Percentiles rank a stretch among this genome's conserved stretches.
These are phyloP conservation scores for Turritopsis rubra DNA, from an alignment of 30 jellyfish, hydroid and myxozoan genomes.

Conservation along the genomic window DNA sequence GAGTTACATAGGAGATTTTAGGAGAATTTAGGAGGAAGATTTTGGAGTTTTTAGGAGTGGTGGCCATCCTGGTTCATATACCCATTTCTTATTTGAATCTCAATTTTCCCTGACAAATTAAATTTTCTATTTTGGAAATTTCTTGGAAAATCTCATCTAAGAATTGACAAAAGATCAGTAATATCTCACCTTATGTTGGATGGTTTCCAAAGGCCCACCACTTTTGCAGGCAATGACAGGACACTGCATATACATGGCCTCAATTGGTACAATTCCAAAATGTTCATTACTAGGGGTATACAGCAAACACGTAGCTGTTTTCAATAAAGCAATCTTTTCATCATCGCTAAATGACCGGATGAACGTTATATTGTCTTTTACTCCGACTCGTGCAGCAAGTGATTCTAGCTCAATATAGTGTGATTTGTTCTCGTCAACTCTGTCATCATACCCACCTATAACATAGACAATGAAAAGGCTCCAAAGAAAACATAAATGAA, in stretches of 20 bases:
- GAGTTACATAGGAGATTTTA: too few species aligned
- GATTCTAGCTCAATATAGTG: slow-evolving; percentile 64
- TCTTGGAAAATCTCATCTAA: too few species aligned
- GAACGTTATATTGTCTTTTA: slow-evolving; percentile 54
- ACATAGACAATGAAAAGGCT: not conserved
- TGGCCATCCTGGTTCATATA: too few species aligned
- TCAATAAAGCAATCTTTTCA: slow-evolving; percentile 55
- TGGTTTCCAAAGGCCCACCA: slow-evolving; percentile 98
- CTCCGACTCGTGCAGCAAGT: slow-evolving; percentile 38
- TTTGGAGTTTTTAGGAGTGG: too few species aligned
- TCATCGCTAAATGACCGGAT: slow-evolving; percentile 76
- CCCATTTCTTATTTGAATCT: too few species aligned
- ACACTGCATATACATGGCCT: slow-evolving; percentile 84
- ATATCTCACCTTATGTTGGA: slow-evolving; percentile 24
- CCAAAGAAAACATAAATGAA: too few species aligned
- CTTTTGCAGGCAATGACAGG: slow-evolving; percentile 94
- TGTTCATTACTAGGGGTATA: slow-evolving; percentile 94
- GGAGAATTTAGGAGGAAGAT: too few species aligned
- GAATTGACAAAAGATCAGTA: too few species aligned
- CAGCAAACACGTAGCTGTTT: slow-evolving; percentile 59
- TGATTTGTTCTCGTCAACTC: slow-evolving; percentile 76
- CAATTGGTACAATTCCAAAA: slow-evolving; percentile 95
- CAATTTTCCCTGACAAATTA: too few species aligned
- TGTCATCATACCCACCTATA: slow-evolving; percentile 90
- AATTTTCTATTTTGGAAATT: too few species aligned